Evolutionary conservation across 2,113 vertebrate genomes (phyloP).

Genomic region (Promerops cafer): DNA sequence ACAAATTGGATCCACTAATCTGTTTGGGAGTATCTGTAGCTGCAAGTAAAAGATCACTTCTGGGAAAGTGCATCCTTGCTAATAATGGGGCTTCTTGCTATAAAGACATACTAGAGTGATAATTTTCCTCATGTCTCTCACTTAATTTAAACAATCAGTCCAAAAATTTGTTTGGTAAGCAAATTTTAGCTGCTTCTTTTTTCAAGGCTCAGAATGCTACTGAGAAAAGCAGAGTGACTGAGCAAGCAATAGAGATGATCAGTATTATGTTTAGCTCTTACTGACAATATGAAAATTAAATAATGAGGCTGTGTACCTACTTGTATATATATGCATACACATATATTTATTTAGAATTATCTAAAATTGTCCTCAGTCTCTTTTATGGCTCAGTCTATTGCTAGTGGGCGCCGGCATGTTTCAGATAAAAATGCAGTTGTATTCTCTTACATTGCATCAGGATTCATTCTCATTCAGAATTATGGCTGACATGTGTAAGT

Average conservation of each 20-base stretch:
- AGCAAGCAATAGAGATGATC: neutral
- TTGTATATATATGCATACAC: neutral
- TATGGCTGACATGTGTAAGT: neutral
- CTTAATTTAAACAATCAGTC: neutral
- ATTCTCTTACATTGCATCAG: neutral
- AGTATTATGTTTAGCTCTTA: neutral
- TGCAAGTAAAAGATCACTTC: neutral
- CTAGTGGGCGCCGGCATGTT: neutral
- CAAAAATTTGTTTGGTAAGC: neutral
- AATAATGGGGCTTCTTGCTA: neutral
- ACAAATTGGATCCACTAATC: neutral
- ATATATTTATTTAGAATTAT: neutral
- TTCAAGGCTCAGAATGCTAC: neutral
- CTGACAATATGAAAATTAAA: neutral
- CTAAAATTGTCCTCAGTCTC: neutral
- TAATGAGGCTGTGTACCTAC: neutral
- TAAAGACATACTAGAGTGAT: neutral
- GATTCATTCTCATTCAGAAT: neutral
- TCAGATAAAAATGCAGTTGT: neutral
- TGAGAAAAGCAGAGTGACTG: neutral
- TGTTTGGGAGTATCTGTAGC: neutral
- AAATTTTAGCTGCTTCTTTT: neutral
- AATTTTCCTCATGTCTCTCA: neutral
- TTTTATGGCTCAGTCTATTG: neutral
- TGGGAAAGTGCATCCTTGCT: neutral